phyloP scores from a whole-genome alignment of 2,888 invertebrate genomes.

The Drosophila antonietae region DNA sequence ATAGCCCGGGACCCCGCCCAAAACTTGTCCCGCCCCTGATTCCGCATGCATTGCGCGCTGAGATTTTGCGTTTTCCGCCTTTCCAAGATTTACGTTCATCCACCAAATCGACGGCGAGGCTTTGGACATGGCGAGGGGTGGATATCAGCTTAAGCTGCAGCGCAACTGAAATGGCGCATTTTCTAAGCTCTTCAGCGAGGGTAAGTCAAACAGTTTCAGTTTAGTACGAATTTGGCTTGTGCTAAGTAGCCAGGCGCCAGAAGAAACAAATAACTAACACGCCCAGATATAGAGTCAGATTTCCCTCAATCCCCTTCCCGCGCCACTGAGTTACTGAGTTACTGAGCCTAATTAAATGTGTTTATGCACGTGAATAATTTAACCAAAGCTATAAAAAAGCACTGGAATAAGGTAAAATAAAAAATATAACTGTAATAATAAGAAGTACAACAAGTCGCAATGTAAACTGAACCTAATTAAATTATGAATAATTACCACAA shows the following conservation, averaged over 20 bases:
- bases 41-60: conserved; percentile 43
- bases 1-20: conserved; percentile 2
- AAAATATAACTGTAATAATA: conserved; percentile 44
- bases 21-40: background rate
- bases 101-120: conserved; percentile 52
- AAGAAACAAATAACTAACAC: conserved; percentile 16
- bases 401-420: conserved; percentile 10
- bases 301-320: conserved; percentile 3
- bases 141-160: conserved; percentile 38
- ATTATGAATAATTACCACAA: conserved; percentile 81
- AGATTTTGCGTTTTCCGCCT: conserved; percentile 74
- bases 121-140: conserved; percentile 23
- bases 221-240: conserved; percentile 46
- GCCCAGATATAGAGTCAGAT: conserved; percentile 49
- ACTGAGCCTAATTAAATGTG: conserved; percentile 77
- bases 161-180: conserved; percentile 11
- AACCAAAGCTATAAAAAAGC: conserved; percentile 67
- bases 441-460: conserved; percentile 48
- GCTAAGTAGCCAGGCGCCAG: conserved; percentile 30
- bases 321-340: background rate
- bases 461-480: conserved; percentile 82
- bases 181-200: conserved; percentile 14
- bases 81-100: conserved; percentile 72
- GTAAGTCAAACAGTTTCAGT: conserved; percentile 17
- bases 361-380: conserved; percentile 81